Conservation (phyloP, 53 echinoderm and acorn worm species). For the Temnopleurus reevesii region DNA sequence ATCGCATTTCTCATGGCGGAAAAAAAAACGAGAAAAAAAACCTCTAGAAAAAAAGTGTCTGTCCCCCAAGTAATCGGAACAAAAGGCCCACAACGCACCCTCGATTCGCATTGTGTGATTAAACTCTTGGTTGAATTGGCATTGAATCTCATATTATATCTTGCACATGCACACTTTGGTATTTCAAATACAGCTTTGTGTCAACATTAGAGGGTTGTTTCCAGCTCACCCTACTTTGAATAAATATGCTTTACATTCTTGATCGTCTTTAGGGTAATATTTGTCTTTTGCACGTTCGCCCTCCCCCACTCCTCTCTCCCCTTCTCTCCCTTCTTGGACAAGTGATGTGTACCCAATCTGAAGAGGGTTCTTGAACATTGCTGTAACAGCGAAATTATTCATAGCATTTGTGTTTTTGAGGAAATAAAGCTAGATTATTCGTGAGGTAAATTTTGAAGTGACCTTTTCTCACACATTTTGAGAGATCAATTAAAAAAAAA, state of each 20-base stretch:
- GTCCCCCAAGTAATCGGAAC: background rate
- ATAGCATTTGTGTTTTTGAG: too few species aligned
- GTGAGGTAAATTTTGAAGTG: too few species aligned
- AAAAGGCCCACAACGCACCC: slow-evolving; percentile 11
- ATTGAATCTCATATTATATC: background rate
- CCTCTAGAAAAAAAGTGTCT: background rate
- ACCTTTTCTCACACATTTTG: too few species aligned
- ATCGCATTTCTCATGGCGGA: background rate
- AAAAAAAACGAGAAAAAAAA: background rate
- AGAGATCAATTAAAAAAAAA: too few species aligned
- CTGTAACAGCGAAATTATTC: too few species aligned
- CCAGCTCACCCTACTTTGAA: slow-evolving; percentile 15
- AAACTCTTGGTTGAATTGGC: background rate
- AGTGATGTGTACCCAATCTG: too few species aligned
- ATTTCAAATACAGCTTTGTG: slow-evolving; percentile 15
- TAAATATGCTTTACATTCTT: background rate
- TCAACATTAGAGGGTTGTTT: slow-evolving; percentile 26
- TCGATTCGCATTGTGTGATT: background rate
- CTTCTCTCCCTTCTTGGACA: background rate
- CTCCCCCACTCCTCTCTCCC: background rate
- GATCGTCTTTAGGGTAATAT: background rate
- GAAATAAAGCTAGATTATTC: too few species aligned
- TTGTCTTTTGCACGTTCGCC: background rate
- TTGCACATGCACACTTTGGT: slow-evolving; percentile 14
- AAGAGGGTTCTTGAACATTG: too few species aligned